Base-by-base conservation (phyloP, 2,888 invertebrate genomes). In the Aphodius sticticus region DNA sequence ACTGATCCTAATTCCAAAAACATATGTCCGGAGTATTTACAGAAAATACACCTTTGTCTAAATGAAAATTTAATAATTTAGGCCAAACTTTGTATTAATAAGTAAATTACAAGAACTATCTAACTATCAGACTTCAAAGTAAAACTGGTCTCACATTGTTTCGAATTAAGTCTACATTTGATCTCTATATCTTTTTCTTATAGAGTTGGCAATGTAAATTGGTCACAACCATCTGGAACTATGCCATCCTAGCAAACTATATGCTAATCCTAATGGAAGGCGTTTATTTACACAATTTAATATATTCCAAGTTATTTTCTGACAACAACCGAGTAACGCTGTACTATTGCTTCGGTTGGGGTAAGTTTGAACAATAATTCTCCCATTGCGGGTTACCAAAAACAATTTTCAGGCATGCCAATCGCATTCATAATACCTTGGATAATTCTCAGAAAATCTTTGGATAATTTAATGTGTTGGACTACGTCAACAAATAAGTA, bases 221-320 rank as follows among this genome's bases (percentile, higher is more conserved):
- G 9, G 89, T 94, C 70, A 92, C 92, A 36, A 91, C 91, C 78
- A 82, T 92, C 0, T 92, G 93, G 90, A 91, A 93, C 86, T 94
- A 93, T 86, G 92, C 92, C 82, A 91, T 93, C 79, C 89, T 93
- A 78, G 92, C 93, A 9, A 94, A 94, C 88, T 94, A 93, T 86
- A 91, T 91, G 83, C 93, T 94, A 92, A 92, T 94, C 79, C 88
- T 94, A 74, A 93, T 94, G 91, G 94, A 94, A 87, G 94, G 93
- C 0, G 89, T 94, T 2, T 94, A 94, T 86, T 90, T 94, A 9
- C 93, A 94, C 86, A 94, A 93, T 87, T 89, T 94, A 76, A 92
- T 94, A 82, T 93, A 93, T 85, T 85, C 92, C 77, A 92, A 93
- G 7, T 90, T 93, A 71, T 93, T 93, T 86, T 92, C 93, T 0